Percentiles rank a stretch among this genome's conserved stretches.
Evolutionary conservation across 37 sponge, comb jelly and placozoan species (phyloP).

Genomic region (Corticium candelabrum): DNA sequence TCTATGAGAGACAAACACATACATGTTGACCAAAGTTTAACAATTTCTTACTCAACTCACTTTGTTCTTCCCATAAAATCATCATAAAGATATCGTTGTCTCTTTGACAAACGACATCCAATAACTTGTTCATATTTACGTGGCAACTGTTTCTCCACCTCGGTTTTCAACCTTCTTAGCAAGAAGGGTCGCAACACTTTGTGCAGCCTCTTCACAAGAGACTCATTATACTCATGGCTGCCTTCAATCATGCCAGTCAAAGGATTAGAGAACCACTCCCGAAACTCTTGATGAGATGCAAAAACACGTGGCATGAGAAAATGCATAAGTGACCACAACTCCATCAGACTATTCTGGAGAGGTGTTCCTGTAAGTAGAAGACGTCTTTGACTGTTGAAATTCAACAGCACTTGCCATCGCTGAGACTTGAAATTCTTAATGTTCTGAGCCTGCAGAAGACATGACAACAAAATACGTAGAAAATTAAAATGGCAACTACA

Average conservation of each 20-base stretch:
- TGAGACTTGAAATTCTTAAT: slow-evolving; percentile 99
- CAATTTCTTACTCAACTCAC: slow-evolving; percentile 27
- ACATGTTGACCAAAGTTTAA: slow-evolving; percentile 3
- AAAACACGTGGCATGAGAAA: slow-evolving; percentile 98
- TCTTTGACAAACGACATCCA: slow-evolving; percentile 80
- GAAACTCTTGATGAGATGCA: slow-evolving; percentile 91
- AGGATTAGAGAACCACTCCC: slow-evolving; percentile 99
- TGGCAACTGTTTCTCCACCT: slow-evolving; percentile 98
- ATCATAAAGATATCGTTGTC: slow-evolving; percentile 95
- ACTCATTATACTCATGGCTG: slow-evolving; percentile 92
- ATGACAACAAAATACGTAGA: background rate
- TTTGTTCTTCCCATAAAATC: slow-evolving; percentile 89
- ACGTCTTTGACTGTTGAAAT: slow-evolving; percentile 83
- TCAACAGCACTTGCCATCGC: slow-evolving; percentile 94
- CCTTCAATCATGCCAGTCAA: slow-evolving; percentile 98
- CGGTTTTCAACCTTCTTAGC: slow-evolving; percentile 81
- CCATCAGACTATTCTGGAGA: slow-evolving; percentile 97
- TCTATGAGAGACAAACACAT: slow-evolving; percentile 13
- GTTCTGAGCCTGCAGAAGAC: slow-evolving; percentile 77
- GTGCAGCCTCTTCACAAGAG: slow-evolving; percentile 85
- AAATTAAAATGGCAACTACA: background rate
- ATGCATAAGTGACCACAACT: slow-evolving; percentile 99
- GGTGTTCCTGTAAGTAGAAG: slow-evolving; percentile 98
- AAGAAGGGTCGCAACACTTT: slow-evolving; percentile 95
- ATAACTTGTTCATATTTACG: slow-evolving; percentile 92